Base-by-base conservation (phyloP, 35 echinoderm and acorn worm genomes). In the Heliocidaris tuberculata region DNA sequence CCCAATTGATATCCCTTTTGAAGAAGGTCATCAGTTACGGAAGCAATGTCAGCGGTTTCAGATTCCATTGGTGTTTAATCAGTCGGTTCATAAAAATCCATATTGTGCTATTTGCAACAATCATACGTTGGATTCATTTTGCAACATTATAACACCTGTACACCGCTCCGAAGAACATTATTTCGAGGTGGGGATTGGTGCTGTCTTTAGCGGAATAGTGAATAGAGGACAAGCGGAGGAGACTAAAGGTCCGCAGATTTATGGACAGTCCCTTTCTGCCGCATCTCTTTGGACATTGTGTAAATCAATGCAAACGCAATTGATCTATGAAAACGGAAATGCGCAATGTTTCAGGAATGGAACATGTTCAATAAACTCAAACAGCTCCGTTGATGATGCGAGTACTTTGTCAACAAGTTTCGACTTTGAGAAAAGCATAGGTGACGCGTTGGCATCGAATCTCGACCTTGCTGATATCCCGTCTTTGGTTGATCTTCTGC, bases 181-280 rank as follows among this genome's bases (percentile, higher is more conserved):
- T 42, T 42, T 42, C 47, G 13, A 42, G 0, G 31, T 48, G 13
- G 47, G 87, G 47, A 42, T 89, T 89, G 31, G 87, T 9, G 31
- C 87, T 89, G 47, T 42, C 87, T 78, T 78, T 78, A 78, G 65
- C 65, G 65, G 65, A 27, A 78, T 78, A 21, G 65, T 78, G 65
- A 78, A 78, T 78, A 78, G 17, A n/a, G 65, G 27, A 5, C 15
- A 78, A 78, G 27, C 65, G 65, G 65, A 21, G 21, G 65, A 78
- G 21, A 24, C 8, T 56, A 12, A 56, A 56, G 52, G 15, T 56
- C 10, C 19, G 17, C 65, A 78, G 65, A n/a, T n/a, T 8, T 78
- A 78, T 78, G 21, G 65, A 19, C 21, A 19, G 21, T n/a, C 21
- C 21, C 65, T 78, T 78, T 78, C 27, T 7, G 27, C 27, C 65